These are phyloP conservation scores for Nomada ruficornis DNA, from an alignment of 2,888 invertebrate genomes.

Conservation along the genomic window DNA sequence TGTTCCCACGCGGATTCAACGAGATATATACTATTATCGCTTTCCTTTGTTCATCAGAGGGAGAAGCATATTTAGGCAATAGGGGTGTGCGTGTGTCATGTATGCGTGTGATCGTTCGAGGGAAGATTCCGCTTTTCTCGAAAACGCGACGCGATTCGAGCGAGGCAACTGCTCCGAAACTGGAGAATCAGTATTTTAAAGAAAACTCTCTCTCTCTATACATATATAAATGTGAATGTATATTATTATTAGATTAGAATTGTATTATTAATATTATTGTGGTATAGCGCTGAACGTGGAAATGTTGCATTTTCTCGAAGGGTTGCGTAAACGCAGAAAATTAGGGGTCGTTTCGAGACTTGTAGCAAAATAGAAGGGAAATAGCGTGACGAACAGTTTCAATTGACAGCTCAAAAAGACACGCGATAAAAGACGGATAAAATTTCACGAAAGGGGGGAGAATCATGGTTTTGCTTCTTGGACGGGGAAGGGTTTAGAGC, in stretches of 20 bases:
- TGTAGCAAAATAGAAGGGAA: constrained; percentile 14
- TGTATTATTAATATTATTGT: constrained; percentile 63
- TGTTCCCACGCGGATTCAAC: not conserved
- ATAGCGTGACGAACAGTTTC: constrained; percentile 31
- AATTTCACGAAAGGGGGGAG: not conserved
- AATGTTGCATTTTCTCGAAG: not conserved
- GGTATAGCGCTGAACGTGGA: constrained; percentile 41
- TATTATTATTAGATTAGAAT: constrained; percentile 70
- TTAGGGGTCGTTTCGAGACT: constrained; percentile 5
- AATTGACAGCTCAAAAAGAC: constrained; percentile 57
- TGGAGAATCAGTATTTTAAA: constrained; percentile 76
- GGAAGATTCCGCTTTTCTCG: not conserved
- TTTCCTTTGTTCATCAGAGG: constrained; percentile 10
- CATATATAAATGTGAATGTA: constrained; percentile 70
- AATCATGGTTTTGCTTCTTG: no score
- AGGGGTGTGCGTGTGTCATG: constrained; percentile 52
- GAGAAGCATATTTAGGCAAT: constrained; percentile 50
- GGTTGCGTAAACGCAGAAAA: not conserved
- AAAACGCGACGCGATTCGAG: constrained; percentile 59
- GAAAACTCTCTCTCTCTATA: constrained; percentile 47
- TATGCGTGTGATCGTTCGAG: constrained; percentile 10
- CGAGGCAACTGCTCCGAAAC: constrained; percentile 74
- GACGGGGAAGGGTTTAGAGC: constrained; percentile 17
- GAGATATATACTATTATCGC: not conserved
- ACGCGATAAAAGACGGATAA: constrained; percentile 25